Evolutionary conservation across 1,140 invertebrate genomes (phyloP).

Genomic region (Drosophila tropicalis): DNA sequence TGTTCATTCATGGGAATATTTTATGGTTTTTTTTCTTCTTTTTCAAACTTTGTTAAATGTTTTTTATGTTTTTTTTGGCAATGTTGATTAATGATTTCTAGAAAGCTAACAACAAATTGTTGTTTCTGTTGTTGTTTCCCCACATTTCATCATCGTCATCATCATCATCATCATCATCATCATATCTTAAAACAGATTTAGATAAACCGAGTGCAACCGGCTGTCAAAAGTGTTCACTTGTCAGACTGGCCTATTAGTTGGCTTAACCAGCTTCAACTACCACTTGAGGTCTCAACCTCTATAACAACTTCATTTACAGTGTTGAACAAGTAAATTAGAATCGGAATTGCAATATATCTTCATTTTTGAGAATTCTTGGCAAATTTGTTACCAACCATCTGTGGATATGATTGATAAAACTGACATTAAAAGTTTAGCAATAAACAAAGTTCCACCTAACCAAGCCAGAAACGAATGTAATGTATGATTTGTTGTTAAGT

Average conservation of each 20-base stretch:
- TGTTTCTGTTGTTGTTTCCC: constrained; percentile 14
- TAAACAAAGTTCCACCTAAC: too few species aligned
- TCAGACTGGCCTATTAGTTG: constrained; percentile 63
- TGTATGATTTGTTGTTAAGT: constrained; percentile 35
- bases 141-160: constrained; percentile 14
- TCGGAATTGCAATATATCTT: neutral
- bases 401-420: too few species aligned
- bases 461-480: too few species aligned
- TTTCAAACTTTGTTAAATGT: constrained; percentile 1
- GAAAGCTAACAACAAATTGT: constrained; percentile 12
- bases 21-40: constrained; percentile 17
- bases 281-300: constrained; percentile 39
- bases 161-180: constrained; percentile 14
- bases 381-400: too few species aligned
- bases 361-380: too few species aligned
- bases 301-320: constrained; percentile 28
- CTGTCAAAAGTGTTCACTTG: constrained; percentile 73
- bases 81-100: constrained; percentile 42
- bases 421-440: too few species aligned
- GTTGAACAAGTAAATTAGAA: constrained; percentile 2
- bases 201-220: constrained; percentile 55
- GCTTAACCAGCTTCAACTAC: constrained; percentile 35
- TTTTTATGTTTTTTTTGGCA: constrained; percentile 19
- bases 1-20: constrained; percentile 74
- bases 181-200: constrained; percentile 25